phyloP scores from a whole-genome alignment of 1,140 invertebrate genomes.

The Yoshiicerus persimilis region DNA sequence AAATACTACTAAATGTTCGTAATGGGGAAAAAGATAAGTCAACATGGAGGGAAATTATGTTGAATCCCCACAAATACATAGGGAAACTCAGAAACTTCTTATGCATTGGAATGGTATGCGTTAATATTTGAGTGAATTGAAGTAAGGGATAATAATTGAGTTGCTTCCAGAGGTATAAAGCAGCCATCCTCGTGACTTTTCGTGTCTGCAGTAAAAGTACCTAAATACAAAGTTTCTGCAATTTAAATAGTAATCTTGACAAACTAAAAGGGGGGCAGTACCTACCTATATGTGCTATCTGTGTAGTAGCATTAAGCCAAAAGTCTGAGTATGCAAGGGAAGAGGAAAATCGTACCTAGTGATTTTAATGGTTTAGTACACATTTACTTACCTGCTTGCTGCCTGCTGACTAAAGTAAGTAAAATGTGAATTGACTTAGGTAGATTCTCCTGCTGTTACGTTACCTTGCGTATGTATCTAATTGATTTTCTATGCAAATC shows the following conservation, averaged over 20 bases:
- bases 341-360: not conserved
- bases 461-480: not conserved
- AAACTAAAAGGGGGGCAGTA: not conserved
- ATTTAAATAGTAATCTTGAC: not conserved
- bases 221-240: not conserved
- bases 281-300: no score
- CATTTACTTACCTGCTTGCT: not conserved
- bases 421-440: not conserved
- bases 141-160: not conserved
- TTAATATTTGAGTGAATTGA: not conserved
- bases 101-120: not conserved
- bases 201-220: not conserved
- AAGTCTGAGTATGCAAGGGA: not conserved
- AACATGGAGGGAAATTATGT: no score
- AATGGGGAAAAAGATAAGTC: not conserved
- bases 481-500: slow-evolving; percentile 14
- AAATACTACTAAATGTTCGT: not conserved
- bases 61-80: not conserved
- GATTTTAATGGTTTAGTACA: not conserved
- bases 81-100: not conserved
- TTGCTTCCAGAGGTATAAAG: not conserved
- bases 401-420: not conserved
- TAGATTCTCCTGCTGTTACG: not conserved
- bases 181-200: not conserved
- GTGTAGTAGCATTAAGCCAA: not conserved